A percentile compares a stretch with the other conserved stretches of the same genome.
Conservation (phyloP, 2,888 invertebrate genomes). For the Lottia scabra region DNA sequence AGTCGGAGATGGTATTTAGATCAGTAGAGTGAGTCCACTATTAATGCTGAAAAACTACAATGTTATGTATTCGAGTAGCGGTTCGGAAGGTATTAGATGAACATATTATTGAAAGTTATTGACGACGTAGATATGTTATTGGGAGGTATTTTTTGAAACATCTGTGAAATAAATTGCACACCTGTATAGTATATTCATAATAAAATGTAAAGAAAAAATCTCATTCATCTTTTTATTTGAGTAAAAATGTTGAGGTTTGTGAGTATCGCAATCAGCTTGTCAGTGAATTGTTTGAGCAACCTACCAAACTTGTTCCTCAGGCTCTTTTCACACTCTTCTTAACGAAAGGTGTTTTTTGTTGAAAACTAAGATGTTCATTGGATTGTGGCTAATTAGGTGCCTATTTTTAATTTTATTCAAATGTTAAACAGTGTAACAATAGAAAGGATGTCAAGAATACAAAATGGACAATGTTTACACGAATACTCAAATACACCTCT, state of each 20-base stretch:
- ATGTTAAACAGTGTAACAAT: background rate
- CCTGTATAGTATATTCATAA: no score
- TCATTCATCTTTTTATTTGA: no score
- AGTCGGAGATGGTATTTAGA: no score
- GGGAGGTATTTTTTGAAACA: no score
- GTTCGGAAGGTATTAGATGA: no score
- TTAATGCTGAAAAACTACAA: no score
- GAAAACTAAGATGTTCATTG: background rate
- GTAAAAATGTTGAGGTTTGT: background rate
- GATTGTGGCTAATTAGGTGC: conserved; percentile 2
- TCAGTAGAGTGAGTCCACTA: no score
- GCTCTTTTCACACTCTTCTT: background rate
- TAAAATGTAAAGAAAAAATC: no score
- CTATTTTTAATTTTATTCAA: background rate
- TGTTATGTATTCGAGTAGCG: no score
- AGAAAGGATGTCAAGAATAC: background rate
- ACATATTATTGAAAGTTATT: no score
- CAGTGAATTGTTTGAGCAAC: background rate
- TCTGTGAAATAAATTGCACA: no score
- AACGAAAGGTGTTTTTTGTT: conserved; percentile 4
- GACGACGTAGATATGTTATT: no score
- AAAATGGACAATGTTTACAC: conserved; percentile 3
- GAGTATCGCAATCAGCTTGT: background rate
- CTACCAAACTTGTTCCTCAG: background rate
- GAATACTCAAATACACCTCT: background rate